A percentile compares a stretch with the other conserved stretches of the same genome.
phyloP scores from a whole-genome alignment of 2,797 vertebrate genomes.

The Sebastes trivittatus region DNA sequence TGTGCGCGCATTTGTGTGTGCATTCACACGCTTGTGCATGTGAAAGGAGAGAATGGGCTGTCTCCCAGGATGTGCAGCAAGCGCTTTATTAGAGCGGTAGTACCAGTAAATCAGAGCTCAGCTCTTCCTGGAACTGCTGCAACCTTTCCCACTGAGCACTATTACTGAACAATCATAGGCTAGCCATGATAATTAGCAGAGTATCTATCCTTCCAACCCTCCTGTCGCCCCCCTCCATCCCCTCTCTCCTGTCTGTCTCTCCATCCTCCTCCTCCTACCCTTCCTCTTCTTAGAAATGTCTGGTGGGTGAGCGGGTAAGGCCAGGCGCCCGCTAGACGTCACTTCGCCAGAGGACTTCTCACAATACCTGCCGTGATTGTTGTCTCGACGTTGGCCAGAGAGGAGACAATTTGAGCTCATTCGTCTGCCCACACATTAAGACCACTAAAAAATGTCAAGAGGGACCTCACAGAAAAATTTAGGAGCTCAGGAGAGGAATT shows the following conservation, averaged over 20 bases:
- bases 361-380: conserved; percentile 41
- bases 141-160: conserved; percentile 90
- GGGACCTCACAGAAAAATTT: neutral
- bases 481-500: neutral
- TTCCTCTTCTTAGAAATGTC: conserved; percentile 68
- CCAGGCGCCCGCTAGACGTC: conserved; percentile 33
- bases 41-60: conserved; percentile 80
- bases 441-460: neutral
- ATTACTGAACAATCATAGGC: conserved; percentile 90
- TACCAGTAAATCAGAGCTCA: conserved; percentile 90
- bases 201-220: conserved; percentile 82
- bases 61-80: conserved; percentile 85
- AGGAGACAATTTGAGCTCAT: neutral
- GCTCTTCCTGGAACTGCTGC: conserved; percentile 89
- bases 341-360: conserved; percentile 42
- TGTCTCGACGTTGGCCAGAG: neutral
- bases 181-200: conserved; percentile 90
- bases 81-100: conserved; percentile 87
- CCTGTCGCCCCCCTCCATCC: conserved; percentile 46
- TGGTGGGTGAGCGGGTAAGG: conserved; percentile 62
- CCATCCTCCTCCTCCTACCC: conserved; percentile 36
- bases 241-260: conserved; percentile 58
- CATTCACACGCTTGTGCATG: conserved; percentile 72
- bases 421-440: neutral
- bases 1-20: conserved; percentile 53